Conservation (phyloP, 2,797 vertebrate genomes). For the Scleropages formosus region DNA sequence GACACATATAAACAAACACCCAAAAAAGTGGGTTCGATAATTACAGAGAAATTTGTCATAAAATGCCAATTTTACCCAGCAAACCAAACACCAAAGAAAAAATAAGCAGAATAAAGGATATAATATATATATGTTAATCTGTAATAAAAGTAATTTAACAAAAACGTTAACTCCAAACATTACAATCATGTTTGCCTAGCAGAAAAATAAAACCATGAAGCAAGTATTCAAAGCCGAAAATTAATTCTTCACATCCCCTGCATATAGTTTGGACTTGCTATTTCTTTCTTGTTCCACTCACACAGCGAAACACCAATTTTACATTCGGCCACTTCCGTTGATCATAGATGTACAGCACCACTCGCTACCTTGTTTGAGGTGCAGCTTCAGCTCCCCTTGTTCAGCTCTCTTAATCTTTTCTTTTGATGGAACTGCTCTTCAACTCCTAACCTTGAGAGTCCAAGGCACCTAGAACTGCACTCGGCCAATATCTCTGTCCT, state of each 20-base stretch:
- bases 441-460: constrained; percentile 18
- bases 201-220: neutral
- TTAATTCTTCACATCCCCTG: neutral
- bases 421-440: constrained; percentile 1
- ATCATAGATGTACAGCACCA: neutral
- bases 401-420: constrained; percentile 1
- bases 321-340: constrained; percentile 9
- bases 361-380: neutral
- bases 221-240: neutral
- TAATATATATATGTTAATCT: no score
- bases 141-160: no score
- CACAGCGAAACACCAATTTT: neutral
- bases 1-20: no score
- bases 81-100: no score
- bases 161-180: no score
- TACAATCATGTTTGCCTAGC: no score
- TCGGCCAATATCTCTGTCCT: constrained; percentile 5
- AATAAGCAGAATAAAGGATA: no score
- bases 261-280: neutral
- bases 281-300: neutral
- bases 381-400: neutral
- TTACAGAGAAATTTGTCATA: no score
- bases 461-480: neutral
- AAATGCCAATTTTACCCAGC: no score
- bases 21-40: no score